Evolutionary conservation across 2,113 vertebrate species (phyloP).

Genomic region (Pao palembangensis): DNA sequence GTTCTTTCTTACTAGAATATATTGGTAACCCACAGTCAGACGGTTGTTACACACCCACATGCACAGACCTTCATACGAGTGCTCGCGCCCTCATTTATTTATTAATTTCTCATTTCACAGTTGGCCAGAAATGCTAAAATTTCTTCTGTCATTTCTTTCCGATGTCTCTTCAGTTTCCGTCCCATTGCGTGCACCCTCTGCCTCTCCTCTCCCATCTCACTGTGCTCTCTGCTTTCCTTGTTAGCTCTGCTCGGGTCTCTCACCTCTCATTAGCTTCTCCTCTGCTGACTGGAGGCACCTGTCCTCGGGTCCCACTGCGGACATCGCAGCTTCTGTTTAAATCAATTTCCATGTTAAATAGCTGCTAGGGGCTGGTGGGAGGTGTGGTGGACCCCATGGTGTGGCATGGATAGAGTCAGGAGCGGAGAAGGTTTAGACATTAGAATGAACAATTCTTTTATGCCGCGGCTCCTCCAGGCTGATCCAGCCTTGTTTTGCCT

Average conservation of each 20-base stretch:
- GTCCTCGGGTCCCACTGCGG: slow-evolving; percentile 64
- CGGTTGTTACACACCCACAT: slow-evolving; percentile 39
- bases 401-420: slow-evolving; percentile 3
- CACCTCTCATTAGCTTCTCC: slow-evolving; percentile 72
- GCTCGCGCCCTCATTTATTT: slow-evolving; percentile 25
- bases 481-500: slow-evolving; percentile 37
- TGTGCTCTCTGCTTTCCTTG: slow-evolving; percentile 52
- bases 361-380: slow-evolving; percentile 46
- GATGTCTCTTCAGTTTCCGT: slow-evolving; percentile 24
- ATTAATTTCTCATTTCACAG: slow-evolving; percentile 20
- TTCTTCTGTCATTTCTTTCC: slow-evolving; percentile 41
- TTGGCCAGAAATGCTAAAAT: slow-evolving; percentile 39
- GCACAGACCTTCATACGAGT: slow-evolving; percentile 21
- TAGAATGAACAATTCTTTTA: slow-evolving; percentile 54
- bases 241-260: slow-evolving; percentile 62
- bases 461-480: slow-evolving; percentile 53
- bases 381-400: slow-evolving; percentile 15
- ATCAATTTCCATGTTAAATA: slow-evolving; percentile 77
- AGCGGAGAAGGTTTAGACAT: slow-evolving; percentile 45
- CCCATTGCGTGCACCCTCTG: slow-evolving; percentile 28
- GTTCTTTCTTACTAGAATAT: slow-evolving; percentile 16
- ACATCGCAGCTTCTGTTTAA: slow-evolving; percentile 67
- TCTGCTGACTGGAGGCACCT: slow-evolving; percentile 70
- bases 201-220: slow-evolving; percentile 31
- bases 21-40: slow-evolving; percentile 26